Evolutionary conservation across 2,113 vertebrate genomes (phyloP), one percentile per base, ranked within the genome.

Genomic region (Nesoenas mayeri): DNA sequence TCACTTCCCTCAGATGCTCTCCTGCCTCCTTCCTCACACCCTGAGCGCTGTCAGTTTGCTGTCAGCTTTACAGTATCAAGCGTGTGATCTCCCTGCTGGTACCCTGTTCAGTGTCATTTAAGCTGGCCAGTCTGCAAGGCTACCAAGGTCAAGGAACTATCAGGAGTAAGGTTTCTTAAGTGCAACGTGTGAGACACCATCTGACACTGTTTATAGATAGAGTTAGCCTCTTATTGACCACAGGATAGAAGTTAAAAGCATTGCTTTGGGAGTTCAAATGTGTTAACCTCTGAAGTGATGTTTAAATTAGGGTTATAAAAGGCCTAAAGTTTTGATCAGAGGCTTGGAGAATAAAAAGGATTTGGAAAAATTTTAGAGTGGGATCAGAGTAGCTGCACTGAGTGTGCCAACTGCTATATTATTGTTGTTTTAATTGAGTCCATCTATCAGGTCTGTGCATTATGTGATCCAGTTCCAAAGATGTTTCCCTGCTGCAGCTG

Each of bases 181-280:
- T 98, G 98, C 98, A 97, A 97, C 9, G 98, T 98, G 98, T 98
- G 98, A 98, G 98, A 97, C 98, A 98, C 97, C 97, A 98, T 98
- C 98, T 98, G 98, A 98, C 98, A 98, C 94, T 98, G 98, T 98
- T 98, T 98, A 98, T 96, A 98, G 98, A 98, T 97, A 97, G 84
- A 95, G 85, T 97, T 96, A 97, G 97, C 94, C 94, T 91, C 98
- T 97, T 98, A 97, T 77, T 98, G 97, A 98, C 98, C 97, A 98
- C 81, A 96, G 95, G 97, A 98, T 97, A 97, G 96, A 98, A 98
- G 98, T 98, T 98, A 98, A 98, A 98, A 98, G 98, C 98, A 96
- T 97, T 97, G 91, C 97, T 95, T 97, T 86, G 71, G 93, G 93
- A 97, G 96, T 97, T 97, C 95, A 97, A 97, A 98, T 78, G 97